These are phyloP conservation scores for Slavum lentiscoides DNA, from an alignment of 2,888 invertebrate species.

Conservation along the genomic window DNA sequence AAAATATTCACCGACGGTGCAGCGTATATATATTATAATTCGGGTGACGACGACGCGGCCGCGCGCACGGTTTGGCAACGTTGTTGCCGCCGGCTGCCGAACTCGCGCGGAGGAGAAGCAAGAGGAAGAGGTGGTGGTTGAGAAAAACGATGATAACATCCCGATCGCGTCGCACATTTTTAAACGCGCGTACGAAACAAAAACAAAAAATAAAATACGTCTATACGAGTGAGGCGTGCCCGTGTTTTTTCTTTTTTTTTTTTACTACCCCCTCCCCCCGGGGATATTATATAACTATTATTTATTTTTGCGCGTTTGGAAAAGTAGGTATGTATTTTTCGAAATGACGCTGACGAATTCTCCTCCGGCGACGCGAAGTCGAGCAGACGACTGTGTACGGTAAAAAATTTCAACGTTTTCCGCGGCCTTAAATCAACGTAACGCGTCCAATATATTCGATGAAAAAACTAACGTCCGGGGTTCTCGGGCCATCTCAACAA, in stretches of 20 bases:
- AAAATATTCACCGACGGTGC: too few species aligned
- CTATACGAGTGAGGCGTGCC: background rate
- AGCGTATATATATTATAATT: background rate
- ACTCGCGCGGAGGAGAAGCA: conserved; percentile 30
- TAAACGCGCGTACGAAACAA: conserved; percentile 1
- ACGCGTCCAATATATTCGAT: too few species aligned
- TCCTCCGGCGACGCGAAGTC: too few species aligned
- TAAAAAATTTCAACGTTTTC: too few species aligned
- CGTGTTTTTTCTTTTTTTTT: background rate
- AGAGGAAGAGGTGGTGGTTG: conserved; percentile 27
- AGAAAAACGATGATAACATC: conserved; percentile 50
- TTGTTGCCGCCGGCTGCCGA: conserved; percentile 36
- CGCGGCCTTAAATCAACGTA: background rate
- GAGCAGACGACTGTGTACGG: too few species aligned
- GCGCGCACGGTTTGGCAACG: conserved; percentile 46
- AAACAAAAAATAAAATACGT: conserved; percentile 6
- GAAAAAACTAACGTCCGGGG: too few species aligned
- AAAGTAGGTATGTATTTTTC: too few species aligned
- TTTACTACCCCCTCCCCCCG: too few species aligned
- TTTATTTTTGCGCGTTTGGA: too few species aligned
- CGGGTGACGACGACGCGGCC: conserved; percentile 18
- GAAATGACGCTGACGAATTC: too few species aligned
- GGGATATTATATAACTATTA: too few species aligned
- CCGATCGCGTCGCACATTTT: conserved; percentile 31
- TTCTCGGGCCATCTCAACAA: too few species aligned